Evolutionary conservation across 2,113 vertebrate genomes (phyloP).

Genomic region (Xerus inauris): DNA sequence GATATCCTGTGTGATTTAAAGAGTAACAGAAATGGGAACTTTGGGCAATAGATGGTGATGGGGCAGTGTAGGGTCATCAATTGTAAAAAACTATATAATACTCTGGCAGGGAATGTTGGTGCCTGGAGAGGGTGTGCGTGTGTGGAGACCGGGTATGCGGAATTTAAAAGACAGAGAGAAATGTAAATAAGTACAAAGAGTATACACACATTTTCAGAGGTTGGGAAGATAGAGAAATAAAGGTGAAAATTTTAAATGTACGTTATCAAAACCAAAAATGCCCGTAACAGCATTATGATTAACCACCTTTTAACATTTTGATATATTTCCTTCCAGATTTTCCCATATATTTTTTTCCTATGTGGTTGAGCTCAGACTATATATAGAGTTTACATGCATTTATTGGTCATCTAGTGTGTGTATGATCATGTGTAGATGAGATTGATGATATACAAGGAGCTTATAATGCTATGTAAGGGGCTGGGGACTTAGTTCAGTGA

Average conservation of each 20-base stretch:
- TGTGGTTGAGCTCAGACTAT: background rate
- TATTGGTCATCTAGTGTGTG: background rate
- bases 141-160: background rate
- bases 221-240: slow-evolving; percentile 9
- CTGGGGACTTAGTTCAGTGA: no score
- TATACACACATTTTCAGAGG: background rate
- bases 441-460: background rate
- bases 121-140: background rate
- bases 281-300: background rate
- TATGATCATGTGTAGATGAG: background rate
- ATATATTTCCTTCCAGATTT: background rate
- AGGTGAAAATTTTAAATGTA: background rate
- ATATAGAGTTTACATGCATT: background rate
- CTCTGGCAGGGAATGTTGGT: background rate
- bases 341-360: background rate
- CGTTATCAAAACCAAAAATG: background rate
- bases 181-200: background rate
- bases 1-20: background rate
- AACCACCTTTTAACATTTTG: background rate
- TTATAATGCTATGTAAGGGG: background rate
- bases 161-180: background rate
- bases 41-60: background rate
- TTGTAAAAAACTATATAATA: background rate
- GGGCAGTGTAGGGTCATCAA: background rate
- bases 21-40: background rate